Evolutionary conservation across 1,140 invertebrate species (phyloP).

Genomic region (Gonatopus flavifemur): DNA sequence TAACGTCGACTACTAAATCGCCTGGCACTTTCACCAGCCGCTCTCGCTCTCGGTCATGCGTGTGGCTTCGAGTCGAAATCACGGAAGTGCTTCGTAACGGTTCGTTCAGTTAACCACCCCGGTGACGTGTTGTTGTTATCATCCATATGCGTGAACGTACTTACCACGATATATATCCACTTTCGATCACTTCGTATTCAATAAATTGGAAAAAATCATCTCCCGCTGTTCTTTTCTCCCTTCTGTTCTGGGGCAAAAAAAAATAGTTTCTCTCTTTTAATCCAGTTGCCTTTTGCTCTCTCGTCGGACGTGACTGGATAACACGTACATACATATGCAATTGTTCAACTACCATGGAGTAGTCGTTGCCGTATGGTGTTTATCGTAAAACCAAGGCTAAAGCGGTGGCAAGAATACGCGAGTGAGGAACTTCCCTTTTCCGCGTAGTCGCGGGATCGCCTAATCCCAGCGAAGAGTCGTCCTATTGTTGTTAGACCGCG

Average conservation of each 20-base stretch:
- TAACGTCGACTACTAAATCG: conserved; percentile 41
- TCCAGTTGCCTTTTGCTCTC: too few species aligned
- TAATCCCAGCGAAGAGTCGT: conserved; percentile 51
- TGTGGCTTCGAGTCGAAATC: conserved; percentile 26
- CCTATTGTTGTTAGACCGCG: conserved; percentile 53
- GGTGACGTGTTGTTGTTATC: conserved; percentile 14
- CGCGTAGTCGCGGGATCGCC: conserved; percentile 31
- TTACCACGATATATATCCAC: too few species aligned
- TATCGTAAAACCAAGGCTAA: conserved; percentile 21
- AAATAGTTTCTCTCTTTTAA: too few species aligned
- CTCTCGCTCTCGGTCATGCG: conserved; percentile 25
- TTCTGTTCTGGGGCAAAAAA: too few species aligned
- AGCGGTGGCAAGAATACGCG: conserved; percentile 22
- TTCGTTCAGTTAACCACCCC: conserved; percentile 22
- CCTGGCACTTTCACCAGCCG: conserved; percentile 23
- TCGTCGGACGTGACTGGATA: too few species aligned
- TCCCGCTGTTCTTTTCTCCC: too few species aligned
- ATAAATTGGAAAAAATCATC: too few species aligned
- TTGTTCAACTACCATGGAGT: conserved; percentile 30
- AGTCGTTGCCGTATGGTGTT: too few species aligned
- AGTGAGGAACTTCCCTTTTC: conserved; percentile 20
- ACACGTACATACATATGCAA: conserved; percentile 12
- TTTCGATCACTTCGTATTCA: too few species aligned
- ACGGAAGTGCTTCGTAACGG: conserved; percentile 24
- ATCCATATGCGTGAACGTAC: too few species aligned